A percentile compares a stretch with the other conserved stretches of the same genome.
Evolutionary conservation across 1,140 invertebrate species (phyloP).

Genomic region (Glomeris maerens): DNA sequence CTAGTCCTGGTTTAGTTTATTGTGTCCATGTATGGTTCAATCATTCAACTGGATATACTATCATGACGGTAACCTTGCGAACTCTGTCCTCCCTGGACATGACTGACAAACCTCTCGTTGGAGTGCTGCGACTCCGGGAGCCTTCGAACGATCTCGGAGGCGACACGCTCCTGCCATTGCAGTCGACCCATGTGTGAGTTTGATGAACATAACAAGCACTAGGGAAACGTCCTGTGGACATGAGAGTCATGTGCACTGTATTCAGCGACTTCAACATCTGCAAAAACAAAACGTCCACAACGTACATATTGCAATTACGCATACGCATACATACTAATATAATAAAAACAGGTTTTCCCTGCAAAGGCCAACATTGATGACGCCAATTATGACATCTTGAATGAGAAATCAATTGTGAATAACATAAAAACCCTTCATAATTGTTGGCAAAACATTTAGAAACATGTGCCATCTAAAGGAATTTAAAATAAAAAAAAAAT

Average conservation of each 20-base stretch:
- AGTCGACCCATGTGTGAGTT: slow-evolving; percentile 82
- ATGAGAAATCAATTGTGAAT: no score
- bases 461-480: no score
- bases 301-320: slow-evolving; percentile 17
- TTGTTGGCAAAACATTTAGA: no score
- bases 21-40: slow-evolving; percentile 10
- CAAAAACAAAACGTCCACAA: slow-evolving; percentile 18
- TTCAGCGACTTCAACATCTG: slow-evolving; percentile 78
- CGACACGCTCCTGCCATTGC: slow-evolving; percentile 68
- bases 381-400: no score
- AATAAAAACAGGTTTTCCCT: no score
- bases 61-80: no score
- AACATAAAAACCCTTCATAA: no score
- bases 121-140: slow-evolving; percentile 29
- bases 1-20: no score
- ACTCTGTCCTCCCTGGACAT: neutral
- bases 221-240: slow-evolving; percentile 32
- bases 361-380: no score
- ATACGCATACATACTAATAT: slow-evolving; percentile 11
- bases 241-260: slow-evolving; percentile 71
- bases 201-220: slow-evolving; percentile 50
- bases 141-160: slow-evolving; percentile 51
- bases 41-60: slow-evolving; percentile 19
- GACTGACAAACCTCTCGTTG: neutral
- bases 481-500: slow-evolving; percentile 2